These are phyloP conservation scores for Myrmophylax atrothorax DNA, from an alignment of 2,113 vertebrate species.

Conservation along the genomic window DNA sequence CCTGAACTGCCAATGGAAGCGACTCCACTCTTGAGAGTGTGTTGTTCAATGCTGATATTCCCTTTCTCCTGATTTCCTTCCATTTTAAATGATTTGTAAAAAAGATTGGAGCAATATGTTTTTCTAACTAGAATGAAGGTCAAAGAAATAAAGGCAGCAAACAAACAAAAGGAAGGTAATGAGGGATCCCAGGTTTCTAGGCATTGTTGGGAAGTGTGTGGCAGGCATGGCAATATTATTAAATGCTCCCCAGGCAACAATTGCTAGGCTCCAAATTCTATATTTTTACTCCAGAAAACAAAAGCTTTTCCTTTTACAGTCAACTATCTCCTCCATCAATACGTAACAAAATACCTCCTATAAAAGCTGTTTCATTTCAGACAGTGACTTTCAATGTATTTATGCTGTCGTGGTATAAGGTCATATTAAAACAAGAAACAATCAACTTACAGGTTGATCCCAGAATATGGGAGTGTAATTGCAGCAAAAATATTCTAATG, in stretches of 20 bases:
- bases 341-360: background rate
- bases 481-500: constrained; percentile 6
- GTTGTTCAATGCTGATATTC: background rate
- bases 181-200: background rate
- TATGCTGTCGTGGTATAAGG: background rate
- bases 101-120: background rate
- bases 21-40: constrained; percentile 16
- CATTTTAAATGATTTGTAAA: background rate
- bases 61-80: background rate
- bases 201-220: background rate
- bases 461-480: background rate
- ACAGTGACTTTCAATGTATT: background rate
- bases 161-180: background rate
- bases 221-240: constrained; percentile 28
- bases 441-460: background rate
- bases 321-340: background rate
- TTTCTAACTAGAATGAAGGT: background rate
- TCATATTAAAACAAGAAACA: background rate
- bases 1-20: constrained; percentile 9
- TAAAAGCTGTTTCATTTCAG: constrained; percentile 12
- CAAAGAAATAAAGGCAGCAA: background rate
- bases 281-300: constrained; percentile 28
- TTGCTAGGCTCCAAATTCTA: constrained; percentile 27
- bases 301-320: background rate
- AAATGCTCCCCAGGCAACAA: constrained; percentile 29